These are phyloP conservation scores for Molossus molossus DNA, from an alignment of 2,797 vertebrate genomes.

Conservation along the genomic window DNA sequence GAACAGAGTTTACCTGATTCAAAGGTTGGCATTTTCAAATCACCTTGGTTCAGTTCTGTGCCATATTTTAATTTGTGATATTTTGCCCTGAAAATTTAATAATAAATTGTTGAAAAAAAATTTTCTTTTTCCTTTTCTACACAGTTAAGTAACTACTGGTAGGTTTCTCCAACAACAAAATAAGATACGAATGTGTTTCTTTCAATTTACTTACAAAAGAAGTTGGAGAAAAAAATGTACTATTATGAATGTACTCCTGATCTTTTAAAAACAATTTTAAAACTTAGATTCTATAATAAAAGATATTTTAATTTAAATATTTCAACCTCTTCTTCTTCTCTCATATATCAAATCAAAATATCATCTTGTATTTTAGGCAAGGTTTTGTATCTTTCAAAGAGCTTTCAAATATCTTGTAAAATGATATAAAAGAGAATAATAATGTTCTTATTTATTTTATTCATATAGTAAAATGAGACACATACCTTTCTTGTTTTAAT, in stretches of 20 bases:
- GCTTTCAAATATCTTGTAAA: conserved; percentile 13
- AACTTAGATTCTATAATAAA: conserved; percentile 46
- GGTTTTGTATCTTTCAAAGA: conserved; percentile 43
- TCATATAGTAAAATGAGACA: conserved; percentile 40
- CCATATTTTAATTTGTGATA: conserved; percentile 99
- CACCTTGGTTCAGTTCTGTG: conserved; percentile 98
- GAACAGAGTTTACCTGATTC: conserved; percentile 93
- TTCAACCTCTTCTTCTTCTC: conserved; percentile 49
- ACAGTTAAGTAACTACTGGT: conserved; percentile 40
- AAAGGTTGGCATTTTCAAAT: conserved; percentile 98
- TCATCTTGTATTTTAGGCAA: conserved; percentile 28
- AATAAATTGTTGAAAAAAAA: conserved; percentile 71
- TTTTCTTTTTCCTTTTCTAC: neutral
- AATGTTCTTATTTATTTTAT: conserved; percentile 11
- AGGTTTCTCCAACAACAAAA: conserved; percentile 66
- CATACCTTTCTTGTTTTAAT: conserved; percentile 99
- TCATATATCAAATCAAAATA: conserved; percentile 8
- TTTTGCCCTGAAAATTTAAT: conserved; percentile 94
- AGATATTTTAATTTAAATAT: conserved; percentile 51
- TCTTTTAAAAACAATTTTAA: neutral
- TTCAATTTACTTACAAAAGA: conserved; percentile 66
- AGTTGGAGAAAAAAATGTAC: neutral
- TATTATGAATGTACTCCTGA: neutral
- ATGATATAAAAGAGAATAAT: neutral
- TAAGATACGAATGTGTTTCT: conserved; percentile 1